Conservation (phyloP, 35 echinoderm and acorn worm species). For the Lytechinus variegatus region DNA sequence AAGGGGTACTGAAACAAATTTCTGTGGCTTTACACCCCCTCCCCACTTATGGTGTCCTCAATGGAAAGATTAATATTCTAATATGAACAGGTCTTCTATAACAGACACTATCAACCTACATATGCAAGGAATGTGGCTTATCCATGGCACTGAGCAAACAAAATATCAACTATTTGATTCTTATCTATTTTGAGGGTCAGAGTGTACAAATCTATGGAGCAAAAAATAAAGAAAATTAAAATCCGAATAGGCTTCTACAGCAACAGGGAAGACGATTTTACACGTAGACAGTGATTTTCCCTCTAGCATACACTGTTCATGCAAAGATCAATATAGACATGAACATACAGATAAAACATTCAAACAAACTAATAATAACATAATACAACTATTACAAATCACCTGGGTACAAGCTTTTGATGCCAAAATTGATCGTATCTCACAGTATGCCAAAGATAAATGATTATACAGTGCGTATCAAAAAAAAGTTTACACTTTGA, state of each 20-base stretch:
- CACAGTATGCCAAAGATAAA: background rate
- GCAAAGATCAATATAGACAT: background rate
- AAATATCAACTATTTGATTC: constrained; percentile 16
- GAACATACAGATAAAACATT: background rate
- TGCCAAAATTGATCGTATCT: constrained; percentile 3
- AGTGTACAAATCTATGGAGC: background rate
- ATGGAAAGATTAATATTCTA: background rate
- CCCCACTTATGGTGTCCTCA: too few relatives aligned
- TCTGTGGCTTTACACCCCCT: too few relatives aligned
- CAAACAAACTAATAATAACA: background rate
- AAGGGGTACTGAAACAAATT: too few relatives aligned
- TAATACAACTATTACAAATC: background rate
- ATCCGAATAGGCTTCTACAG: background rate
- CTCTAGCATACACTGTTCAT: background rate
- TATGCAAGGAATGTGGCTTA: constrained; percentile 43
- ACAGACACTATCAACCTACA: background rate
- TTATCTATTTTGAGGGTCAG: background rate
- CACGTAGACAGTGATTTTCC: background rate
- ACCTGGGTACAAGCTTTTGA: background rate
- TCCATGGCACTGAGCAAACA: constrained; percentile 31
- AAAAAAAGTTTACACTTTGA: too few relatives aligned
- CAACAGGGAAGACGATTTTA: background rate
- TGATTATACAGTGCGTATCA: too few relatives aligned
- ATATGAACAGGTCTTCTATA: background rate
- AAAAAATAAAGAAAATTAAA: background rate